phyloP scores from a whole-genome alignment of 2,113 vertebrate species.

The Leucosticte australis region DNA sequence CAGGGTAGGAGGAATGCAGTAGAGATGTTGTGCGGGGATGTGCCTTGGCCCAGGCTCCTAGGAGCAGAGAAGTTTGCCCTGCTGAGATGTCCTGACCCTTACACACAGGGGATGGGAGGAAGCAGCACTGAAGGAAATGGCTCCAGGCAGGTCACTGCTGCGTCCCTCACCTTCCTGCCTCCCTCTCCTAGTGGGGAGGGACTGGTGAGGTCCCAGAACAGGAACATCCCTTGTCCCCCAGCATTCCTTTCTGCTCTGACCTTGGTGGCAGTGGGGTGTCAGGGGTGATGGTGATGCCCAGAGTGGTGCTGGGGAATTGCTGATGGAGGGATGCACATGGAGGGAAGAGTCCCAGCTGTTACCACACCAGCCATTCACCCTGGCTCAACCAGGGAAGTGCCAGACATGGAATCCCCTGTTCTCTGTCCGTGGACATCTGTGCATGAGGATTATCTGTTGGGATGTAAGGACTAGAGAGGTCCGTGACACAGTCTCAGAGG shows the following conservation, averaged over 20 bases:
- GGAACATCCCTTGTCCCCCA: background rate
- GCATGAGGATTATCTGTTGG: background rate
- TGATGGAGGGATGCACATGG: background rate
- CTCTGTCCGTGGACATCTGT: background rate
- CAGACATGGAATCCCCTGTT: accelerated
- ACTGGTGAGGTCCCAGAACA: background rate
- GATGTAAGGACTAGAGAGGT: background rate
- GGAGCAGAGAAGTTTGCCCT: background rate
- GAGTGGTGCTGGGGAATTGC: background rate
- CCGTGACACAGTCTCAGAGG: background rate
- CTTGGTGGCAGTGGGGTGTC: background rate
- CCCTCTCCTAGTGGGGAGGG: background rate
- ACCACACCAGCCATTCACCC: background rate
- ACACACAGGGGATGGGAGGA: background rate
- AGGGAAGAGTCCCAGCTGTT: background rate
- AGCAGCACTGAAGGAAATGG: background rate
- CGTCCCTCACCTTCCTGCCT: background rate
- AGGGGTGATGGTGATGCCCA: background rate
- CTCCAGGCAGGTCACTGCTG: background rate
- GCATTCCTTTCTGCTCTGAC: background rate
- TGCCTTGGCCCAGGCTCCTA: background rate
- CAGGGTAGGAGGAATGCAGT: accelerated
- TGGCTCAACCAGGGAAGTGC: background rate
- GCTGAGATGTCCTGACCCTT: background rate
- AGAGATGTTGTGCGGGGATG: background rate